Evolutionary conservation across 2,888 invertebrate species (phyloP).

Genomic region (Ariolimax columbianus): DNA sequence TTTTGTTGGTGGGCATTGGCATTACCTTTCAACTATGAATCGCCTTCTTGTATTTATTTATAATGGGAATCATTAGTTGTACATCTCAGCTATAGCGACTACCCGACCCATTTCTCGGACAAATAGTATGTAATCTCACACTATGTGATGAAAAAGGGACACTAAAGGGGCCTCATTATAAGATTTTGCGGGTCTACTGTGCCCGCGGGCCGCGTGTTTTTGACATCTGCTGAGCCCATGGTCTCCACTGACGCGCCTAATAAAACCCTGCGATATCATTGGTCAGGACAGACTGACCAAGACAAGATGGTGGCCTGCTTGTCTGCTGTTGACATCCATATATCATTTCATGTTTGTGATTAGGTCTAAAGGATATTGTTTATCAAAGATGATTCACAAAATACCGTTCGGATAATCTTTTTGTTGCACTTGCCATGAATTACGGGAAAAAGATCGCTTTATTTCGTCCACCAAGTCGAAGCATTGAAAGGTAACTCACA

Average conservation of each 20-base stretch:
- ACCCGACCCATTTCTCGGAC: too few species aligned
- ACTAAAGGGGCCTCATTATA: too few species aligned
- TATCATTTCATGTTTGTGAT: background rate
- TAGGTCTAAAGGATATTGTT: background rate
- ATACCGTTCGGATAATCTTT: constrained; percentile 36
- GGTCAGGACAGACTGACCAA: background rate
- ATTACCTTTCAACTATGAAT: too few species aligned
- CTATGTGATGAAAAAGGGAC: too few species aligned
- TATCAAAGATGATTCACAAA: constrained; percentile 33
- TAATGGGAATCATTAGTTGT: too few species aligned
- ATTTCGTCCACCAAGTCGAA: constrained; percentile 57
- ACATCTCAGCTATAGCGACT: too few species aligned
- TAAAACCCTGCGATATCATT: background rate
- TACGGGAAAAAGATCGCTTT: constrained; percentile 64
- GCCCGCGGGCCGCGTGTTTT: too few species aligned
- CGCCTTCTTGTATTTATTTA: too few species aligned
- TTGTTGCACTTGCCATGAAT: constrained; percentile 56
- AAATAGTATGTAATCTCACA: too few species aligned
- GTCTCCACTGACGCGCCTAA: background rate
- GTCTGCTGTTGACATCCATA: background rate
- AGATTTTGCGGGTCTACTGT: too few species aligned
- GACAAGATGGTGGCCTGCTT: constrained; percentile 35
- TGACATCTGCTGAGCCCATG: too few species aligned
- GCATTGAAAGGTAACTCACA: constrained; percentile 53
- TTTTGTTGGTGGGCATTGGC: too few species aligned